These are phyloP conservation scores for Chascanopsetta lugubris DNA, from an alignment of 2,113 vertebrate species.

Conservation along the genomic window DNA sequence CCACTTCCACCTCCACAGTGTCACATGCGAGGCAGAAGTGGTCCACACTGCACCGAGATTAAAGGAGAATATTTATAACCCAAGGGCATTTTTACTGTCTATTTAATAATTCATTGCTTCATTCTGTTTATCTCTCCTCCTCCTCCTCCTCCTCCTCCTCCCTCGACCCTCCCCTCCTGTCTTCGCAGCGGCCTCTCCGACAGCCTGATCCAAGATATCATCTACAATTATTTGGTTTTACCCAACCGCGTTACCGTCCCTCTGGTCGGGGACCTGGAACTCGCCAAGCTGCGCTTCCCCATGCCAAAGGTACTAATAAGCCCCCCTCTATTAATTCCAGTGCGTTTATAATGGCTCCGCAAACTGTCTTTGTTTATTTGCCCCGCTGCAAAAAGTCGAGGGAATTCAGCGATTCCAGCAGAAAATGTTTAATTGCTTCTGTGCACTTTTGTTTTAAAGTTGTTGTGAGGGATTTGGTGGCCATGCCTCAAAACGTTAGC, in stretches of 20 bases:
- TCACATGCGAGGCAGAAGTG: slow-evolving; percentile 40
- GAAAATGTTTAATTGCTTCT: background rate
- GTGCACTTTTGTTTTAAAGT: background rate
- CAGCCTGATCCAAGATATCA: slow-evolving; percentile 93
- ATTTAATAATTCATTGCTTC: slow-evolving; percentile 56
- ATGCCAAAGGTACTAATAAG: slow-evolving; percentile 89
- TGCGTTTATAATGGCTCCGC: background rate
- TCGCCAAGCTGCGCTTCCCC: slow-evolving; percentile 91
- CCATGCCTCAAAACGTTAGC: background rate
- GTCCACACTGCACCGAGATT: slow-evolving; percentile 42
- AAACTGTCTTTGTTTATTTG: background rate
- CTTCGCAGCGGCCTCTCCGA: slow-evolving; percentile 89
- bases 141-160: slow-evolving; percentile 6
- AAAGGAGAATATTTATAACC: slow-evolving; percentile 60
- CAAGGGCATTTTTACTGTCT: slow-evolving; percentile 39
- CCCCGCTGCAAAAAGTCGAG: background rate
- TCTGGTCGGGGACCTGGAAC: slow-evolving; percentile 90
- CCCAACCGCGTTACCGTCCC: slow-evolving; percentile 95
- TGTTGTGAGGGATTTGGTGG: background rate
- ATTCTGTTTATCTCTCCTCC: slow-evolving; percentile 38
- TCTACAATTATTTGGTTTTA: slow-evolving; percentile 94
- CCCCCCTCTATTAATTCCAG: background rate
- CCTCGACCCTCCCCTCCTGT: slow-evolving; percentile 2
- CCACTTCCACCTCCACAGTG: slow-evolving; percentile 12
- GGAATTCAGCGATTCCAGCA: slow-evolving; percentile 5